Evolutionary conservation across 2,888 invertebrate species (phyloP), one percentile per base, ranked within the genome.

Genomic region (Priocnemis perturbator): DNA sequence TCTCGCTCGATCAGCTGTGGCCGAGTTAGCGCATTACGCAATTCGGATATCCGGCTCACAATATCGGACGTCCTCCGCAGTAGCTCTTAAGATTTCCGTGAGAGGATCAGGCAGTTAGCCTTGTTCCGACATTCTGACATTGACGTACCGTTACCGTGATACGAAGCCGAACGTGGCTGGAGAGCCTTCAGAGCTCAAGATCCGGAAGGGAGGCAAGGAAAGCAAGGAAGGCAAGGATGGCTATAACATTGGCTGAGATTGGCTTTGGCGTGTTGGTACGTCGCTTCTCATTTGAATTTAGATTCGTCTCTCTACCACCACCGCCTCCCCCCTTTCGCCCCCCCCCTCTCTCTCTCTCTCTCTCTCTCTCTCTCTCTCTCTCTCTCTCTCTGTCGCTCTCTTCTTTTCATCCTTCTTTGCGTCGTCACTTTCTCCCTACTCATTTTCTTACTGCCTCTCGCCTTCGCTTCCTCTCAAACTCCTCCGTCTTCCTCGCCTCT

Each of bases 211-310:
- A 60, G 66, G 59, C 52, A 74, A 66, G 69, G 47, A 45, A 17
- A n/a, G n/a, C n/a, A n/a, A n/a, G n/a, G n/a, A 67, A 57, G 69
- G 74, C 55, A 75, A 74, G 76, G 78, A 70, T 77, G 64, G 77
- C 78, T 80, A 80, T 84, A 84, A 85, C 83, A 83, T 77, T 74
- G 74, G 67, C 79, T 73, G 85, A 83, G 83, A 86, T 85, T 85
- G 84, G 80, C 79, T 84, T 75, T 74, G 74, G 73, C 80, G 73
- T 79, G 80, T 82, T 77, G 78, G 76, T 81, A 79, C 79, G 81
- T 81, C 81, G 79, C 80, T 76, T 80, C 84, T 86, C 85, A 86
- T 87, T 87, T 86, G 85, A 87, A 87, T 87, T 86, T 87, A 86
- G 84, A 87, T 86, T 86, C 83, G 73, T 74, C 82, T 76, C 78